phyloP scores from a whole-genome alignment of 2,113 vertebrate genomes.

The Pteronura brasiliensis region DNA sequence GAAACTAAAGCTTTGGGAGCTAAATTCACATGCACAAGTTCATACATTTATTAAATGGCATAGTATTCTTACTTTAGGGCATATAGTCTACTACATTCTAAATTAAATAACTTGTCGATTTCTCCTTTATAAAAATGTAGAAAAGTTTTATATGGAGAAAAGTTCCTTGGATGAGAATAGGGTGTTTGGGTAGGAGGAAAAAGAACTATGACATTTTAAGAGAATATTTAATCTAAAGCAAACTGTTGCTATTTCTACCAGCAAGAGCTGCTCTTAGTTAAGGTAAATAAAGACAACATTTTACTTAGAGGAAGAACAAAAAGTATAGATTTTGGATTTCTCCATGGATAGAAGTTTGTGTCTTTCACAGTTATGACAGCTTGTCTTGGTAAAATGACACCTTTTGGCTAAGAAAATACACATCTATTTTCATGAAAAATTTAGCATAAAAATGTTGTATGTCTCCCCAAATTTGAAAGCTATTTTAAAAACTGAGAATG shows the following conservation, averaged over 20 bases:
- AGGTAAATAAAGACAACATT: conserved; percentile 26
- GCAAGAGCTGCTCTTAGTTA: not conserved
- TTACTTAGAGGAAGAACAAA: not conserved
- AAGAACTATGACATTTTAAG: conserved; percentile 15
- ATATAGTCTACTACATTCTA: not conserved
- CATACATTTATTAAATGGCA: not conserved
- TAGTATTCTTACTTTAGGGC: not conserved
- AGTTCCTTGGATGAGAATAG: not conserved
- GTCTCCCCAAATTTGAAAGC: not conserved
- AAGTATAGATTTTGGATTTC: conserved; percentile 9
- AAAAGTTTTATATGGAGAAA: not conserved
- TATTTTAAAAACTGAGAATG: not conserved
- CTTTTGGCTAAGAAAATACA: conserved; percentile 1
- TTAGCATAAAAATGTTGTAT: not conserved
- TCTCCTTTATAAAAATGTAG: not conserved
- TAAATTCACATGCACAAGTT: not conserved
- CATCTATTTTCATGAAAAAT: not conserved
- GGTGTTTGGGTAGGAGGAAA: not conserved
- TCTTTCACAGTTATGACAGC: not conserved
- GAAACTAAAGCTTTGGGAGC: not conserved
- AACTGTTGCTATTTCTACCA: conserved; percentile 21
- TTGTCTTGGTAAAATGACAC: not conserved
- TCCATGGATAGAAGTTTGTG: not conserved
- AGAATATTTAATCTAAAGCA: conserved; percentile 38
- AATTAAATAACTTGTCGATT: not conserved